A percentile compares a stretch with the other conserved stretches of the same genome.
Evolutionary conservation across 2,888 invertebrate species (phyloP).

Genomic region (Tenthredo mesomela): DNA sequence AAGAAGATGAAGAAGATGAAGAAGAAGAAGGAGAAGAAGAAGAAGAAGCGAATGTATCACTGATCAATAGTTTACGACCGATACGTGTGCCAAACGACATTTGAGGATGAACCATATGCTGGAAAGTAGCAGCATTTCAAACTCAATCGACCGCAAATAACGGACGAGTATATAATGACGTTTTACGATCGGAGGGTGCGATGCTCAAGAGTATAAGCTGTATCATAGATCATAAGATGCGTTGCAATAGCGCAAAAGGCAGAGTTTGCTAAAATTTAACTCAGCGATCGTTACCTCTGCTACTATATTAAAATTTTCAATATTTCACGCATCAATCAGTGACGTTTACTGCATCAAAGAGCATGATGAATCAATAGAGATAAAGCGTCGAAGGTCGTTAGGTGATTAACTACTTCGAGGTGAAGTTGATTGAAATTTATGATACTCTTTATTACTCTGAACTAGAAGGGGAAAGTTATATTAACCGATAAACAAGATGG

Average conservation of each 20-base stretch:
- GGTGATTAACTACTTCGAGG: constrained; percentile 1
- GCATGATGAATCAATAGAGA: background rate
- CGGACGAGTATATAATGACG: constrained; percentile 73
- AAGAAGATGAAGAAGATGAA: background rate
- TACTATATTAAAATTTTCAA: background rate
- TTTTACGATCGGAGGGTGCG: constrained; percentile 65
- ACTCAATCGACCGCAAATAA: constrained; percentile 71
- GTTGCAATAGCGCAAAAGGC: background rate
- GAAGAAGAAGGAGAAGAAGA: background rate
- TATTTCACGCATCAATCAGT: background rate
- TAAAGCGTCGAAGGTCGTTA: background rate
- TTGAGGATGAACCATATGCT: constrained; percentile 69
- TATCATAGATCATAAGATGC: constrained; percentile 55
- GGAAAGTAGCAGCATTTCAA: constrained; percentile 50
- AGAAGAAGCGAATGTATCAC: background rate
- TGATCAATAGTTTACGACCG: constrained; percentile 65
- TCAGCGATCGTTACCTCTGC: background rate
- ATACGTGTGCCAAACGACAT: constrained; percentile 66
- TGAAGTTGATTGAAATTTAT: constrained; percentile 40
- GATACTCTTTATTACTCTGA: constrained; percentile 15
- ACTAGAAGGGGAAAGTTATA: constrained; percentile 38
- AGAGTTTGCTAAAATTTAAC: background rate
- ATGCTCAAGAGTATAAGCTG: constrained; percentile 58
- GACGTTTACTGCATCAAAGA: background rate
- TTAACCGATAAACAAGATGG: constrained; percentile 44